phyloP scores from a whole-genome alignment of 2,797 vertebrate species.

The Momotus momota region DNA sequence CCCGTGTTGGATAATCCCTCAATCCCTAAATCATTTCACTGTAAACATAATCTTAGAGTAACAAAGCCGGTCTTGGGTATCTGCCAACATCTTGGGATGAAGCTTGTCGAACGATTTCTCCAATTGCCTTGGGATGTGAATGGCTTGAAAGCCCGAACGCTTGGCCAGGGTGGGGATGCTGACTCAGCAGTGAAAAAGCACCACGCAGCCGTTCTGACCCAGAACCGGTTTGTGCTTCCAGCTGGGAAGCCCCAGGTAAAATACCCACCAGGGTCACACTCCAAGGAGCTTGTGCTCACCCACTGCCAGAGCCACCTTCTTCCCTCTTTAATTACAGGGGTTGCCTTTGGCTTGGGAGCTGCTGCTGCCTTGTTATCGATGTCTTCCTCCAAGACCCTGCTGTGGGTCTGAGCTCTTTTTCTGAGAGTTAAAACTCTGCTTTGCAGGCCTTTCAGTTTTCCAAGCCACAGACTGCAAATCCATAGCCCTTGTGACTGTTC shows the following conservation, averaged over 20 bases:
- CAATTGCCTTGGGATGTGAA: slow-evolving; percentile 15
- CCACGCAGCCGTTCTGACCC: neutral
- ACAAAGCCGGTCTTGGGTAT: neutral
- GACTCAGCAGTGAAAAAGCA: neutral
- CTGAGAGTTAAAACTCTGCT: neutral
- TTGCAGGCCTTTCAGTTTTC: neutral
- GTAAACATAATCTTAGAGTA: slow-evolving; percentile 42
- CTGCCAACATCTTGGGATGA: neutral
- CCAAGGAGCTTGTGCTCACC: neutral
- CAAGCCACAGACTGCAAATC: neutral
- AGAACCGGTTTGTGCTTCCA: neutral
- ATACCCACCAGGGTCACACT: neutral
- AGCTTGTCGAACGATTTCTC: slow-evolving; percentile 5
- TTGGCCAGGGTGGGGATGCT: slow-evolving; percentile 1
- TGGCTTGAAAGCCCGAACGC: neutral
- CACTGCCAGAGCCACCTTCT: neutral
- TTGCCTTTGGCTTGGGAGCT: neutral
- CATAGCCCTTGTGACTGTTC: neutral
- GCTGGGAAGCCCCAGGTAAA: neutral
- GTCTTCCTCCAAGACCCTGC: neutral
- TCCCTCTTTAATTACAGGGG: neutral
- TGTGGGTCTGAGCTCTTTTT: neutral
- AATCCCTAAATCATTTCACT: slow-evolving; percentile 58
- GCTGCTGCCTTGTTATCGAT: neutral
- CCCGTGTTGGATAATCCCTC: slow-evolving; percentile 49